These are phyloP conservation scores for Lycodopsis pacificus DNA, from an alignment of 2,797 vertebrate genomes.

Conservation along the genomic window DNA sequence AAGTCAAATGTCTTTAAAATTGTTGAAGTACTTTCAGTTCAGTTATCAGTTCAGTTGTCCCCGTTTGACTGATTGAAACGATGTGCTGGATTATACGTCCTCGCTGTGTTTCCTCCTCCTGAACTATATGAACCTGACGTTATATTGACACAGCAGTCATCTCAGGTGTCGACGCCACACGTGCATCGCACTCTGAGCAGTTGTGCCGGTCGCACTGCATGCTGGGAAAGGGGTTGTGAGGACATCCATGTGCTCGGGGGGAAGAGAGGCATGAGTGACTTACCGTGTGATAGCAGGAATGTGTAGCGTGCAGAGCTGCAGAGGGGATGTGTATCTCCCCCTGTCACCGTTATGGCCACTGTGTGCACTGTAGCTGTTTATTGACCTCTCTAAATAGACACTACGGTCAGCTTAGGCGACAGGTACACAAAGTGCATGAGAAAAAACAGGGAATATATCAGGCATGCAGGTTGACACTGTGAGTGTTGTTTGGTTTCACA, in stretches of 20 bases:
- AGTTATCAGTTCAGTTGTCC: constrained; percentile 5
- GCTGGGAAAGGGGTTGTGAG: constrained; percentile 14
- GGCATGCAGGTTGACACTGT: constrained; percentile 19
- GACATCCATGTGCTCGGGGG: constrained; percentile 31
- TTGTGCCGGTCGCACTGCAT: constrained; percentile 35
- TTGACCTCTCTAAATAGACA: constrained; percentile 29
- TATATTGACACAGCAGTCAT: constrained; percentile 5
- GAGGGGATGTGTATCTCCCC: constrained; percentile 32
- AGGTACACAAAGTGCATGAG: constrained; percentile 15
- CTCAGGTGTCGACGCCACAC: constrained; percentile 15
- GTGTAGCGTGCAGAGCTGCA: constrained; percentile 28
- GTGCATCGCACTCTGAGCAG: constrained; percentile 38
- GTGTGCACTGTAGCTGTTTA: constrained; percentile 25
- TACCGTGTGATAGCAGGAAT: constrained; percentile 60
- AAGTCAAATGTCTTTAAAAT: background rate
- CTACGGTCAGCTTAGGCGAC: background rate
- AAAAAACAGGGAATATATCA: background rate
- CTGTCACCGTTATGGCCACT: constrained; percentile 14
- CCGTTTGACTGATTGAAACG: background rate
- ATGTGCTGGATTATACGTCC: background rate
- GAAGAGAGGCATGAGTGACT: constrained; percentile 40
- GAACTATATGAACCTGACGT: background rate
- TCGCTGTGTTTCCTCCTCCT: background rate
- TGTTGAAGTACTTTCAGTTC: background rate
- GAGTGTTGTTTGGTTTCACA: constrained; percentile 44